Evolutionary conservation across 2,113 vertebrate genomes (phyloP).

Genomic region (Melozone crissalis): DNA sequence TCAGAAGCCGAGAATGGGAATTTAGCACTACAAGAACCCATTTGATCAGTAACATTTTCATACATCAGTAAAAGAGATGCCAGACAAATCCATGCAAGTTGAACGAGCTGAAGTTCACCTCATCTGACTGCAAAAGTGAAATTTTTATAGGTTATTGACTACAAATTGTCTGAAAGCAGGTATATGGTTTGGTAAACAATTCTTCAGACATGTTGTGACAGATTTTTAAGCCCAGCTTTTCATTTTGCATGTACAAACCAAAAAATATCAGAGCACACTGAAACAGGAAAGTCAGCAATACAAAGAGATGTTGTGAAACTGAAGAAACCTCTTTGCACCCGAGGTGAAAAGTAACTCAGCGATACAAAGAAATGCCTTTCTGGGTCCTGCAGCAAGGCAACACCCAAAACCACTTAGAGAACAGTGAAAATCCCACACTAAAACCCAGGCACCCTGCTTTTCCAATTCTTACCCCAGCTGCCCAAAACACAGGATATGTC

Average conservation of each 20-base stretch:
- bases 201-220: not conserved
- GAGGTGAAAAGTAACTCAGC: not conserved
- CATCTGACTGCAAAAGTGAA: not conserved
- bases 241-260: not conserved
- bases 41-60: not conserved
- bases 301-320: not conserved
- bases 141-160: not conserved
- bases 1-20: not conserved
- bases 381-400: not conserved
- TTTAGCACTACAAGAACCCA: not conserved
- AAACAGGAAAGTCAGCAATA: not conserved
- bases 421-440: not conserved
- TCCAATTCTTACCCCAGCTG: not conserved
- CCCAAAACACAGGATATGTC: accelerated
- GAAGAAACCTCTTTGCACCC: not conserved
- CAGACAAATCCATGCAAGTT: not conserved
- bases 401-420: not conserved
- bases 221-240: not conserved
- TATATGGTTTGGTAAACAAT: not conserved
- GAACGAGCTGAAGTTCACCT: not conserved
- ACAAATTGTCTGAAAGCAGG: not conserved
- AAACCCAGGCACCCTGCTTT: not conserved
- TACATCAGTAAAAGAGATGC: not conserved
- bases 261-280: not conserved
- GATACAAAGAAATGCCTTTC: not conserved